Base-by-base conservation (phyloP, 30 jellyfish, hydroid and myxozoan genomes). In the Mastigias papua region DNA sequence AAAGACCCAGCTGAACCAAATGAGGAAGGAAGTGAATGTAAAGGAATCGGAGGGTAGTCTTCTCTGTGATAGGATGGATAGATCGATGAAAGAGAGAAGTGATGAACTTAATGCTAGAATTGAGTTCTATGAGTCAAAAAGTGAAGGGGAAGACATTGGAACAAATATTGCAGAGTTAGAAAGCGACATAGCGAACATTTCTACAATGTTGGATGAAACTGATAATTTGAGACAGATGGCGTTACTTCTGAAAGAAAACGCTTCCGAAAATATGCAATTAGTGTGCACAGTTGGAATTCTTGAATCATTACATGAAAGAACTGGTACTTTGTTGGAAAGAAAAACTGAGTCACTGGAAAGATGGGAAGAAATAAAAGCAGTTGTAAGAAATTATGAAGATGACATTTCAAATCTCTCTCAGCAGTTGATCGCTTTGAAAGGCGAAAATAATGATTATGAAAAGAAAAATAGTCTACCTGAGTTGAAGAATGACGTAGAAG, bases 341-440 rank as follows among this genome's bases (percentile, higher is more conserved):
- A 63, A 80, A 57, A 33, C 64, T 19, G 42, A 28, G 21, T 34
- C 88, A 1, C 37, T 85, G 23, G 87, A 74, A 34, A 29, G 26
- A 19, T 25, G 20, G 25, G 28, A 67, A 28, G 69, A 34, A 16
- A 27, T 73, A 46, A 73, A 64, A 25, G 5, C 84, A 35, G 81
- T 54, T 8, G 61, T 73, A 1, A 48, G 27, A 62, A 85, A 60
- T 67, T 85, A 85, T 33, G 94, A 85, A 73, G 94, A 73, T 5
- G 94, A 85, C 67, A 27, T 85, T 21, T 31, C 94, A 37, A 72
- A 73, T 7, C 34, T 85, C 30, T 60, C 94, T 27, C 88, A 34
- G 8, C 88, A 85, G 64, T 46, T 85, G 30, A 88, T 16, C 19
- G 94, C 73, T 28, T 20, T 85, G 65, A 73, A 74, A 48, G 67